Conservation (phyloP, 2,113 vertebrate species). For the Podilymbus podiceps region DNA sequence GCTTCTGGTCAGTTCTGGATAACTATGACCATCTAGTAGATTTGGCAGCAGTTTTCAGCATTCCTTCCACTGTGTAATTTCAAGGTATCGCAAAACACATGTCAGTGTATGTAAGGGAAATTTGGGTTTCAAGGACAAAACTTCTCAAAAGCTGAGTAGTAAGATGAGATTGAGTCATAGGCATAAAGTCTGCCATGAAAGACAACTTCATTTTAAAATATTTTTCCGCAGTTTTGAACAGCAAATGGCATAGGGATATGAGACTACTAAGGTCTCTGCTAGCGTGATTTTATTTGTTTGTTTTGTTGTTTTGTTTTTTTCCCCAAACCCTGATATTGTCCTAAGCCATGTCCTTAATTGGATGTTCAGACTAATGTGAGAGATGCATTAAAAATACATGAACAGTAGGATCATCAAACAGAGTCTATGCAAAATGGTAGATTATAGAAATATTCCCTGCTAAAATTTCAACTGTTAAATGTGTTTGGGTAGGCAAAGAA, state of each 20-base stretch:
- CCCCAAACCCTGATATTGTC: not conserved
- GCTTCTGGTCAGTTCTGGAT: not conserved
- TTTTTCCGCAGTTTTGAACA: conserved; percentile 13
- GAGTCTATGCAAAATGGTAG: not conserved
- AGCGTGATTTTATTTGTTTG: not conserved
- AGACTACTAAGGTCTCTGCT: not conserved
- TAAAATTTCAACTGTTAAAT: conserved; percentile 32
- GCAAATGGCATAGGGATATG: not conserved
- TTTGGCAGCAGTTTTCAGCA: conserved; percentile 9
- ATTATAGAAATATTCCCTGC: not conserved
- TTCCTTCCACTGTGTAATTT: not conserved
- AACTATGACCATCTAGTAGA: not conserved
- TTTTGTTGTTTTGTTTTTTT: not conserved
- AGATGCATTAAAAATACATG: not conserved
- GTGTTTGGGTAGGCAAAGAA: not conserved
- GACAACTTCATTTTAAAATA: not conserved
- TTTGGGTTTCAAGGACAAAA: conserved; percentile 27
- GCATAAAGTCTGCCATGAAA: not conserved
- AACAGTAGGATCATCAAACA: not conserved
- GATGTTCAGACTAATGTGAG: not conserved
- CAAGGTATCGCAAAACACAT: conserved; percentile 23
- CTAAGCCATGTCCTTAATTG: not conserved
- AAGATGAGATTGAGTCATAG: conserved; percentile 32
- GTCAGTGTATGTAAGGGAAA: not conserved
- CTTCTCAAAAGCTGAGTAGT: not conserved